Percentiles rank a stretch among this genome's conserved stretches.
Conservation (phyloP, 2,113 vertebrate species). For the Tachysurus fulvidraco region DNA sequence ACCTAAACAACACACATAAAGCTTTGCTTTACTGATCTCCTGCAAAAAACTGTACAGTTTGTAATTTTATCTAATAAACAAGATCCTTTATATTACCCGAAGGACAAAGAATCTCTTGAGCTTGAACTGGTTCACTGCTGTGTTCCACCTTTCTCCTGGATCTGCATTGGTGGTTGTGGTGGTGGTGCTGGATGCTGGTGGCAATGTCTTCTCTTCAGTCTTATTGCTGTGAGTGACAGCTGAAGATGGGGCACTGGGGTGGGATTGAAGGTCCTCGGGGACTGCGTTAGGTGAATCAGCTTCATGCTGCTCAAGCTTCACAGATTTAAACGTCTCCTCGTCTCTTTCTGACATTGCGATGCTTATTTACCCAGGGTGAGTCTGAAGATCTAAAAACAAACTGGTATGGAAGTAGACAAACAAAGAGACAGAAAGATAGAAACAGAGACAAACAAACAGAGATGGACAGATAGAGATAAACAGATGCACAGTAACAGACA, state of each 20-base stretch:
- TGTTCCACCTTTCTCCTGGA: conserved; percentile 32
- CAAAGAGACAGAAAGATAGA: neutral
- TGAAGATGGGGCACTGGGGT: neutral
- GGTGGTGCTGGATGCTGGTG: neutral
- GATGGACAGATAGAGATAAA: neutral
- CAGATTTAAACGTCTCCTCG: conserved; percentile 47
- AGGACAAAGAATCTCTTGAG: conserved; percentile 72
- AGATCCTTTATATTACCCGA: conserved; percentile 66
- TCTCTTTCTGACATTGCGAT: conserved; percentile 50
- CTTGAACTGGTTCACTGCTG: conserved; percentile 62
- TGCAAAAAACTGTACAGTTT: neutral
- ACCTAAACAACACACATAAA: neutral
- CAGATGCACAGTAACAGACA: neutral
- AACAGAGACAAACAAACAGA: neutral
- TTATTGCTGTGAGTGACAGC: neutral
- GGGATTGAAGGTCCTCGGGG: neutral
- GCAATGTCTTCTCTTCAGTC: neutral
- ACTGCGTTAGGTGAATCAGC: neutral
- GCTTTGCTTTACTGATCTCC: neutral
- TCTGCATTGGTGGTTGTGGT: neutral
- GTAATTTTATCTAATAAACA: neutral
- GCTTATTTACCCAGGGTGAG: neutral
- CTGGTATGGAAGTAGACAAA: neutral
- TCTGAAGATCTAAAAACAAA: neutral
- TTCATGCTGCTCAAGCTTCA: conserved; percentile 43